phyloP scores from a whole-genome alignment of 2,113 vertebrate species.

The Neoarius graeffei region DNA sequence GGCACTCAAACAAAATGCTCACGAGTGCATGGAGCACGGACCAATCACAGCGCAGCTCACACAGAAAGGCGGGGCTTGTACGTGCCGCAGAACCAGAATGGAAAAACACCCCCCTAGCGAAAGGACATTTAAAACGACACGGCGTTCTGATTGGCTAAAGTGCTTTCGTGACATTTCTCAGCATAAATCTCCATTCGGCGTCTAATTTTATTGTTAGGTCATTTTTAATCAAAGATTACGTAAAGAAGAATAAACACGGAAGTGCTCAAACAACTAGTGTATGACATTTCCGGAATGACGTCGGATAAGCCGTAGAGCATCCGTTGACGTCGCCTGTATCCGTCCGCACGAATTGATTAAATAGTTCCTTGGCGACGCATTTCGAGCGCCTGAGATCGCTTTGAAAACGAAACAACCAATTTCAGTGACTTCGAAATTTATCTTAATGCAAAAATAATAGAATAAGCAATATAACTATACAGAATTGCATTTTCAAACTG shows the following conservation, averaged over 20 bases:
- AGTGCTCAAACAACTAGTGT: background rate
- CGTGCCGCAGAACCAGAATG: constrained; percentile 13
- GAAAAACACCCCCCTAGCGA: background rate
- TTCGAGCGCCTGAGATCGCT: background rate
- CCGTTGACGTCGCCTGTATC: background rate
- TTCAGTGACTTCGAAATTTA: background rate
- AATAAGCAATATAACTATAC: background rate
- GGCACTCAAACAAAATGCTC: constrained; percentile 22
- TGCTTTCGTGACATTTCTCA: background rate
- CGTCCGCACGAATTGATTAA: background rate
- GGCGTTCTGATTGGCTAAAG: constrained; percentile 70
- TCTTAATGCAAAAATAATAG: background rate
- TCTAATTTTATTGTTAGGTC: background rate
- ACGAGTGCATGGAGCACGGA: background rate
- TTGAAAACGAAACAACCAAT: background rate
- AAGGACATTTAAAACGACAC: constrained; percentile 68
- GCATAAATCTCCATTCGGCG: background rate
- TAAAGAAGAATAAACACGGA: background rate
- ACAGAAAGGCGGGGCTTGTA: constrained; percentile 18
- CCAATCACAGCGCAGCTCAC: background rate
- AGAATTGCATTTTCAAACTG: background rate
- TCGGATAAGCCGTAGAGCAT: background rate
- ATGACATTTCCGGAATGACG: constrained; percentile 22
- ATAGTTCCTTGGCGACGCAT: constrained; percentile 12
- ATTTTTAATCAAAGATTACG: background rate